Evolutionary conservation across 2,888 invertebrate genomes (phyloP).

Genomic region (Agrotis clavis): DNA sequence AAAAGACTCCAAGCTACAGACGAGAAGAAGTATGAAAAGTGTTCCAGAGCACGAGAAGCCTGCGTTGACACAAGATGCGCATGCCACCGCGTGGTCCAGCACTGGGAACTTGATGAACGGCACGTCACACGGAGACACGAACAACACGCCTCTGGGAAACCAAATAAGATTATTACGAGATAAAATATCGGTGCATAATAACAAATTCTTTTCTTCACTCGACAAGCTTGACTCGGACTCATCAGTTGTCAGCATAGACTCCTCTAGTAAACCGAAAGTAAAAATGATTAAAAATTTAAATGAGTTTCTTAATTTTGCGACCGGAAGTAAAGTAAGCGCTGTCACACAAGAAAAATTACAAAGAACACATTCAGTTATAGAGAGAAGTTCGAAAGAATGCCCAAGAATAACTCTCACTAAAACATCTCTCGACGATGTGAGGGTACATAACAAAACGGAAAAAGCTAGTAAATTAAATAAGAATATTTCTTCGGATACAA

Average conservation of each 20-base stretch:
- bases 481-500: constrained; percentile 78
- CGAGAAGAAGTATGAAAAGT: constrained; percentile 81
- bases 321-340: constrained; percentile 89
- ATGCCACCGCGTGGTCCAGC: constrained; percentile 75
- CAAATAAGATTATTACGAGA: constrained; percentile 85
- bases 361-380: constrained; percentile 82
- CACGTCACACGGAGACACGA: constrained; percentile 73
- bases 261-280: constrained; percentile 81
- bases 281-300: constrained; percentile 95
- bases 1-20: constrained; percentile 74
- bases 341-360: constrained; percentile 78
- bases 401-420: constrained; percentile 84
- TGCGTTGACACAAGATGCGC: constrained; percentile 68
- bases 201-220: constrained; percentile 90
- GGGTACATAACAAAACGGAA: constrained; percentile 75
- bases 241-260: constrained; percentile 78
- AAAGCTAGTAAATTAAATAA: constrained; percentile 76
- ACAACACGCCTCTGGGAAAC: constrained; percentile 83
- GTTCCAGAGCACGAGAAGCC: constrained; percentile 82
- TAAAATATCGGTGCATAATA: constrained; percentile 87
- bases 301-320: constrained; percentile 95
- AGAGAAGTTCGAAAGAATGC: constrained; percentile 78
- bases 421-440: constrained; percentile 80
- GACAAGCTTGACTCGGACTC: constrained; percentile 89
- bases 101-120: constrained; percentile 84